These are phyloP conservation scores for Achroia grisella DNA, from an alignment of 1,140 invertebrate genomes.

Conservation along the genomic window DNA sequence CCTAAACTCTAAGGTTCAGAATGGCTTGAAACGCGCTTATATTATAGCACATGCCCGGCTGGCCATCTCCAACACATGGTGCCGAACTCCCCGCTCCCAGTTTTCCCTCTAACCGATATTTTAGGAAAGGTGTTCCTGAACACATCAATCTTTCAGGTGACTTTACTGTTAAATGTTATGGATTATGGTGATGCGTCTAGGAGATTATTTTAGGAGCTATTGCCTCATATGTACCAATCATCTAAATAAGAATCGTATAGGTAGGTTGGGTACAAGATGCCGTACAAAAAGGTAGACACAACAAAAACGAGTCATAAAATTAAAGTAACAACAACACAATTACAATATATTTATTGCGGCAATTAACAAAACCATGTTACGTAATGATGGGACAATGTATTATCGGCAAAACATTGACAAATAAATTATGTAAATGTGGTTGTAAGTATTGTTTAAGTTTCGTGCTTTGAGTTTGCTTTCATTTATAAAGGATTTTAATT, in stretches of 20 bases:
- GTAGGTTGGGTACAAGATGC: no score
- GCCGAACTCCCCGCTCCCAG: conserved; percentile 27
- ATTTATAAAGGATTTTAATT: not conserved
- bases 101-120: conserved; percentile 37
- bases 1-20: conserved; percentile 27
- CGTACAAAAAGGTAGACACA: no score
- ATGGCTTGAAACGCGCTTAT: conserved; percentile 10
- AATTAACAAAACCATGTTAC: conserved; percentile 15
- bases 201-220: conserved; percentile 5
- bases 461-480: not conserved
- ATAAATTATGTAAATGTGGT: conserved; percentile 5
- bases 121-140: conserved; percentile 44
- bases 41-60: conserved; percentile 6
- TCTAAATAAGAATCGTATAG: no score
- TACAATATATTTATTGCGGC: conserved; percentile 18
- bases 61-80: conserved; percentile 52
- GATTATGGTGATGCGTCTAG: conserved; percentile 14
- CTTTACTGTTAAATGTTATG: conserved; percentile 33
- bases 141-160: conserved; percentile 63
- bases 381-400: not conserved
- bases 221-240: not conserved
- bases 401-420: not conserved
- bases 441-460: not conserved
- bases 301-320: not conserved
- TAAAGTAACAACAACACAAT: conserved; percentile 11